phyloP scores from a whole-genome alignment of 2,113 vertebrate species.

The Tyto alba region DNA sequence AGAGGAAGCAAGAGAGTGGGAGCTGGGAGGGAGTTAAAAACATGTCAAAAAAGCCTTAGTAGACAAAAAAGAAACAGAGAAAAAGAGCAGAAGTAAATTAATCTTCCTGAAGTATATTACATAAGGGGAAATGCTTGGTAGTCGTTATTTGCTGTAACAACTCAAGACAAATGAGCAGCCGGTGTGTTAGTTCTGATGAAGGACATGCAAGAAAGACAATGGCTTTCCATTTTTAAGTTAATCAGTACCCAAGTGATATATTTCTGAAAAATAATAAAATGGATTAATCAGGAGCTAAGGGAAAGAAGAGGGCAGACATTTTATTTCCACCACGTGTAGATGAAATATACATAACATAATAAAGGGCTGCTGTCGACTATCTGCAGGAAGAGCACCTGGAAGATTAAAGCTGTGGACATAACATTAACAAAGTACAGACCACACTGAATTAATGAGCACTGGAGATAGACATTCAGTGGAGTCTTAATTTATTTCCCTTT shows the following conservation, averaged over 20 bases:
- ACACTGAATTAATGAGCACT: slow-evolving; percentile 91
- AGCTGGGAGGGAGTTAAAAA: slow-evolving; percentile 62
- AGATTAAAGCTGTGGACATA: slow-evolving; percentile 89
- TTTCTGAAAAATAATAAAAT: slow-evolving; percentile 90
- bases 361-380: slow-evolving; percentile 76
- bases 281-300: slow-evolving; percentile 85
- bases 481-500: slow-evolving; percentile 99
- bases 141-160: slow-evolving; percentile 87
- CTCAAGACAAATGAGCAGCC: slow-evolving; percentile 85
- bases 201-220: slow-evolving; percentile 81
- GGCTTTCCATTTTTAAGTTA: slow-evolving; percentile 90
- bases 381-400: slow-evolving; percentile 80
- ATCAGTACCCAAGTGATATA: slow-evolving; percentile 86
- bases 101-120: slow-evolving; percentile 81
- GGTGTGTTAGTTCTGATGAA: slow-evolving; percentile 80
- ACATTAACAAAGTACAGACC: slow-evolving; percentile 88
- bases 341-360: slow-evolving; percentile 89
- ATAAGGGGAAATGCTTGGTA: slow-evolving; percentile 77
- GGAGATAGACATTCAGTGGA: slow-evolving; percentile 88
- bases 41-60: slow-evolving; percentile 68
- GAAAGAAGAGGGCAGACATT: slow-evolving; percentile 74
- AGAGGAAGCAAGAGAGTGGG: not conserved
- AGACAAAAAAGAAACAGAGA: slow-evolving; percentile 76
- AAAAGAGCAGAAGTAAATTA: slow-evolving; percentile 77
- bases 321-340: slow-evolving; percentile 74